phyloP scores from a whole-genome alignment of 2,888 invertebrate species.

The Dasysyrphus tricinctus region DNA sequence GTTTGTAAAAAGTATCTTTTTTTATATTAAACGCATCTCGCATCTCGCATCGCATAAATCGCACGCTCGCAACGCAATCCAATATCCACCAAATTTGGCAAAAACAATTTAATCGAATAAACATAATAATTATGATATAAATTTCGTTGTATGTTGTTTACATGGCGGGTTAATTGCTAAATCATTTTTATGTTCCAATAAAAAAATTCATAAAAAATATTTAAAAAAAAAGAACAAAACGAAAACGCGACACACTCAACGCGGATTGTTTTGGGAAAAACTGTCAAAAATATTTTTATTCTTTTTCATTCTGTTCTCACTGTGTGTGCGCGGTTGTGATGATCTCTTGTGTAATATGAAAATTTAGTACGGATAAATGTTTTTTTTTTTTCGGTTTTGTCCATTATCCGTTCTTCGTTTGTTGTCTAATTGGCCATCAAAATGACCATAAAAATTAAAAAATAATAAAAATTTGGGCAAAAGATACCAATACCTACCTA shows the following conservation, averaged over 20 bases:
- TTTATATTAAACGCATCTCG: constrained; percentile 18
- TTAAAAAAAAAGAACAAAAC: constrained; percentile 4
- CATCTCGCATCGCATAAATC: constrained; percentile 33
- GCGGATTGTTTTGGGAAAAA: constrained; percentile 39
- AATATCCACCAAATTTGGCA: constrained; percentile 39
- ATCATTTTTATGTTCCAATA: constrained; percentile 46
- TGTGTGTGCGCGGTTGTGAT: constrained; percentile 57
- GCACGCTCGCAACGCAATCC: constrained; percentile 14
- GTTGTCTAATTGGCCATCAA: constrained; percentile 39
- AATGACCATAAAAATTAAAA: constrained; percentile 41
- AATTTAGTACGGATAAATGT: constrained; percentile 49
- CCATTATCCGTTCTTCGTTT: not conserved
- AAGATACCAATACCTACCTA: constrained; percentile 9
- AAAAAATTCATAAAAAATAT: constrained; percentile 39
- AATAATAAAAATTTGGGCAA: constrained; percentile 10
- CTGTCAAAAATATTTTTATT: constrained; percentile 65
- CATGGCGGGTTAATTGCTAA: constrained; percentile 61
- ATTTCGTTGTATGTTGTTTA: constrained; percentile 53
- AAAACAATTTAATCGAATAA: constrained; percentile 49
- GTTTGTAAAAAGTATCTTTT: constrained; percentile 22
- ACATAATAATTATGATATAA: constrained; percentile 39
- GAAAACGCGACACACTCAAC: constrained; percentile 47
- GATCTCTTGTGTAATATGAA: constrained; percentile 47
- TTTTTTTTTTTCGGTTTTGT: not conserved
- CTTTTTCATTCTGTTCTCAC: constrained; percentile 52